These are phyloP conservation scores for Schmidtea mediterranea DNA, from an alignment of 1,140 invertebrate species.

Conservation along the genomic window DNA sequence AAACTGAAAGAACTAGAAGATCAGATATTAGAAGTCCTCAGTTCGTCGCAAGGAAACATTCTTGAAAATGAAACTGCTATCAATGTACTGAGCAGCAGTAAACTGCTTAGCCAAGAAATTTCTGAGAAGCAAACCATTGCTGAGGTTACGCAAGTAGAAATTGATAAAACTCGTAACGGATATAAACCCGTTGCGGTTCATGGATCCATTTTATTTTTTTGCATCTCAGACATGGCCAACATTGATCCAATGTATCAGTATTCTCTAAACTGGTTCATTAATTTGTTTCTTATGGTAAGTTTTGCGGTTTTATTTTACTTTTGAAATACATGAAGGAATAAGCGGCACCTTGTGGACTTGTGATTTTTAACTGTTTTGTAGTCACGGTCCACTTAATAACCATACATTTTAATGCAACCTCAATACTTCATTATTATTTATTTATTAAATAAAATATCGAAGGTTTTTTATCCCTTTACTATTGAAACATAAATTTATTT, in stretches of 20 bases:
- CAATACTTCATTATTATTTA: too few relatives aligned
- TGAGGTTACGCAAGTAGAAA: slow-evolving; percentile 20
- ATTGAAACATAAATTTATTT: too few relatives aligned
- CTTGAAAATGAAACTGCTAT: slow-evolving; percentile 27
- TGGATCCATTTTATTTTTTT: slow-evolving; percentile 27
- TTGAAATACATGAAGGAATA: too few relatives aligned
- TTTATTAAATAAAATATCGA: too few relatives aligned
- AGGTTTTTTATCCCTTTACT: too few relatives aligned
- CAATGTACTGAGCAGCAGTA: slow-evolving; percentile 23
- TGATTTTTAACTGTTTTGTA: too few relatives aligned
- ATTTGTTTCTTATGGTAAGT: slow-evolving; percentile 25
- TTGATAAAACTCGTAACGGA: slow-evolving; percentile 25
- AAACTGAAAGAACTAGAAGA: slow-evolving; percentile 72
- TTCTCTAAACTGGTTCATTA: slow-evolving; percentile 27
- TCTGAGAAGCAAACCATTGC: slow-evolving; percentile 25
- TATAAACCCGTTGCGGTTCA: slow-evolving; percentile 25
- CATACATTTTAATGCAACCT: too few relatives aligned
- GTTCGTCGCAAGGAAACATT: slow-evolving; percentile 43
- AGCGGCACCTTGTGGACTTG: too few relatives aligned
- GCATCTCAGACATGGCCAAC: slow-evolving; percentile 26
- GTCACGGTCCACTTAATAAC: too few relatives aligned
- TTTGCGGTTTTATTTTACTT: too few relatives aligned
- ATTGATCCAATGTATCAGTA: slow-evolving; percentile 29
- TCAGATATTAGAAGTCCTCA: slow-evolving; percentile 61
- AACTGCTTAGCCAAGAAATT: slow-evolving; percentile 24